Evolutionary conservation across 1,140 invertebrate species (phyloP), one percentile per base, ranked within the genome.

Genomic region (Whitmania pigra): DNA sequence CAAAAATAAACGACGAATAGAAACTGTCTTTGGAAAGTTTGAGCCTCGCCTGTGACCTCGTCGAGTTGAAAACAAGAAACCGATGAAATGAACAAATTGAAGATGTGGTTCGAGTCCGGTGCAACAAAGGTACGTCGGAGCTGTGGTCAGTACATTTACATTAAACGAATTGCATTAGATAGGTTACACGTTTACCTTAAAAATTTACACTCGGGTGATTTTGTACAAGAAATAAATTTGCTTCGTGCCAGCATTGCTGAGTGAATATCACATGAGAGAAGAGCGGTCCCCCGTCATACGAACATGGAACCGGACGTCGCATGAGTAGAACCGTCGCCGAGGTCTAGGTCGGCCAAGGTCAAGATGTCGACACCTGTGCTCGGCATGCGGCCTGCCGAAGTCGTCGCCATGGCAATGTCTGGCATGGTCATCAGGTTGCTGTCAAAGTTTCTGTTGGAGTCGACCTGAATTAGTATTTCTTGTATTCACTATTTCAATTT

Each of bases 351-450:
- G 73, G 87, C 80, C 76, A 87, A 86, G 43, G 22, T 43, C 18
- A 36, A 18, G n/a, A 43, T 13, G 53, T 71, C 63, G 11, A 31
- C 36, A 75, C 86, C 86, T 75, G 89, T 88, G 60, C 90, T 80
- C 76, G 88, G 87, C 68, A 89, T 82, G 73, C 88, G 87, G 18
- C 86, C 86, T 55, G 90, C 83, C 0, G 88, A 88, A 3, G 88
- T 86, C 0, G 89, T 90, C 49, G 89, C 89, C 88, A 91, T 90
- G n/a, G 90, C 89, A 67, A 92, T 90, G 80, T 92, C 90, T 2
- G 90, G 90, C 88, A 92, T 90, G 76, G 89, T 87, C 74, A 89
- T 90, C 53, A 91, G 81, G 76, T 88, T 87, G 36, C 87, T 87
- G 69, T 88, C 88, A 76, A 84, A 86, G 76, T 86, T 86, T 15